Conservation (phyloP, 2,113 vertebrate genomes). For the Planiliza haematocheilus region DNA sequence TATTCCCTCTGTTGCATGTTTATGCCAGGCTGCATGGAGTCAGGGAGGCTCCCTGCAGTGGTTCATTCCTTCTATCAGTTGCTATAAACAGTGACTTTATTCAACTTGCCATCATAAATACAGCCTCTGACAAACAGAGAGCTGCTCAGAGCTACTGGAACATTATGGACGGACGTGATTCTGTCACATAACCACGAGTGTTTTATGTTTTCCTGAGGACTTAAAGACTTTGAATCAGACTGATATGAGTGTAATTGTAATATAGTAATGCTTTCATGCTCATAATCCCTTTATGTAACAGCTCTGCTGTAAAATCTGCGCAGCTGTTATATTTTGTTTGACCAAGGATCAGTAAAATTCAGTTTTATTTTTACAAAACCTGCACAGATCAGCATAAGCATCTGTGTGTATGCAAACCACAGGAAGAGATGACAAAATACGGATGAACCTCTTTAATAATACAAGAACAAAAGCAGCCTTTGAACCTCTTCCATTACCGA, state of each 20-base stretch:
- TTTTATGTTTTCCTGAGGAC: conserved; percentile 3
- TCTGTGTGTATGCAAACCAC: no score
- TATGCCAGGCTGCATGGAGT: conserved; percentile 11
- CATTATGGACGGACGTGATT: conserved; percentile 12
- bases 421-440: no score
- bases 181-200: background rate
- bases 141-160: background rate
- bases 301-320: conserved; percentile 28
- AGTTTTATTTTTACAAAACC: conserved; percentile 1
- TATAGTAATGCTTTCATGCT: conserved; percentile 14
- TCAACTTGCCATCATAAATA: conserved; percentile 26
- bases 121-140: conserved; percentile 9
- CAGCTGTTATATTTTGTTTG: conserved; percentile 42
- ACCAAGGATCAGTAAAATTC: background rate
- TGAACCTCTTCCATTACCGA: background rate
- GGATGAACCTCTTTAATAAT: no score
- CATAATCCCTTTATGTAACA: conserved; percentile 62
- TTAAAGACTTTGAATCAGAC: conserved; percentile 26
- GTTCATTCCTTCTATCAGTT: conserved; percentile 23
- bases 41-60: conserved; percentile 24
- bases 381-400: background rate
- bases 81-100: conserved; percentile 31
- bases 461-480: no score
- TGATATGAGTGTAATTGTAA: conserved; percentile 16
- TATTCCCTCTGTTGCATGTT: conserved; percentile 40